Base-by-base conservation (phyloP, 2,113 vertebrate species). In the Catagonus wagneri region DNA sequence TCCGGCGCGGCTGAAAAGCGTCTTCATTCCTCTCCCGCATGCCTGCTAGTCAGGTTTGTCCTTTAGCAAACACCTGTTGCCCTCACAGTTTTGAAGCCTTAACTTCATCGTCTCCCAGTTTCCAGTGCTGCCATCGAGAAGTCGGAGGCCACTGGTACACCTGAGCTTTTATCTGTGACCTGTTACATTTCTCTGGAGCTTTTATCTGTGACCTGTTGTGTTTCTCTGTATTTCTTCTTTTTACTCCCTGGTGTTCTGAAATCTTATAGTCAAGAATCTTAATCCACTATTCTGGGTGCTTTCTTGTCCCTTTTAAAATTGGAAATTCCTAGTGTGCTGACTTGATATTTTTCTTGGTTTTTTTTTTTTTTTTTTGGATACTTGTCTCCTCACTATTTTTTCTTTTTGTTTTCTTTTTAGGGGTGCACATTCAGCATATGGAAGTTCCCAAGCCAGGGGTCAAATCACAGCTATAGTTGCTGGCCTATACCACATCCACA, bases 211-310 rank as follows among this genome's bases (percentile, higher is more conserved):
- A 72, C 60, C 36, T 89, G 11, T 50, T 52, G 80, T 78, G 39
- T 92, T 93, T 83, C 54, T 69, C 90, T 60, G 29, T 78, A 91
- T 83, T 96, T 83, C 44, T 69, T 94, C 69, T n/a, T 78, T 96
- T 68, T 71, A 90, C 71, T 93, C 23, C n/a, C 60, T 44, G 36
- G 2, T 78, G 50, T 75, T 93, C 15, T 92, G 39, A 86, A 86
- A 76, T 61, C 7, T 87, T 60, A 27, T 1, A 60, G 10, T 69
- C 83, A 93, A 91, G 52, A 85, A 79, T 1, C 22, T 52, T 50
- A 93, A 63, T 50, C 34, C 50, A 84, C 6, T 14, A 14, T 75
- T 94, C 54, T 78, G 36, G 78, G 63, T 0, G 79, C 17, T 78
- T 92, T 78, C 68, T 78, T 14, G 15, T 50, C 9, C 25, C 15